A percentile compares a stretch with the other conserved stretches of the same genome.
These are phyloP conservation scores for Cossypha dichroa DNA, from an alignment of 2,797 vertebrate genomes.

Conservation along the genomic window DNA sequence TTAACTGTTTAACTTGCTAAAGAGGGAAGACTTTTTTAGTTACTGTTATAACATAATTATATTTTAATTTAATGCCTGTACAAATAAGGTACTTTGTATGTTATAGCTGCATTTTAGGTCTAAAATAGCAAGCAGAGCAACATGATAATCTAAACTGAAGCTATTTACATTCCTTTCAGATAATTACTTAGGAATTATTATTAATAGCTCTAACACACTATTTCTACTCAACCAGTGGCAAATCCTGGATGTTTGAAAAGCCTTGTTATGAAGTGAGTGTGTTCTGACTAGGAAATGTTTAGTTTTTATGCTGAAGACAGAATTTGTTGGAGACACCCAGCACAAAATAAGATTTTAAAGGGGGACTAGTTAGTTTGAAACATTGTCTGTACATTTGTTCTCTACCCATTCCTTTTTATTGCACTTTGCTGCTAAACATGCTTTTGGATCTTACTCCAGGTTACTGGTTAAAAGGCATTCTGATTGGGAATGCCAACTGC, in stretches of 20 bases:
- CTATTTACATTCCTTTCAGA: neutral
- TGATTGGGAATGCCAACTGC: neutral
- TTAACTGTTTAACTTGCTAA: neutral
- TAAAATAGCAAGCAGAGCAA: neutral
- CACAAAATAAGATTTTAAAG: neutral
- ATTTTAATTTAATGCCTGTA: neutral
- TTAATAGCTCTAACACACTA: neutral
- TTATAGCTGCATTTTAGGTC: neutral
- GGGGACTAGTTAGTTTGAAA: neutral
- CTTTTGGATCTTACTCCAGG: neutral
- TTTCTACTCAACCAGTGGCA: neutral
- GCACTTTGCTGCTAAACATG: neutral
- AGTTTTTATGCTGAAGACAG: neutral
- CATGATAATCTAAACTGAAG: neutral
- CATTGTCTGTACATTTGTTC: rapidly evolving
- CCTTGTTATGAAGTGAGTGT: neutral
- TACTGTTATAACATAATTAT: neutral
- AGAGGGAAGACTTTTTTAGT: neutral
- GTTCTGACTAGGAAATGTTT: neutral
- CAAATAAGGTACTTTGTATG: neutral
- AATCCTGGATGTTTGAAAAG: neutral
- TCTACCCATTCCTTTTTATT: neutral
- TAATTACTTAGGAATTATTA: neutral
- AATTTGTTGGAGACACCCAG: neutral
- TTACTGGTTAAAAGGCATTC: neutral